phyloP scores from a whole-genome alignment of 2,888 invertebrate species.

The Gisinianus flammeolus region DNA sequence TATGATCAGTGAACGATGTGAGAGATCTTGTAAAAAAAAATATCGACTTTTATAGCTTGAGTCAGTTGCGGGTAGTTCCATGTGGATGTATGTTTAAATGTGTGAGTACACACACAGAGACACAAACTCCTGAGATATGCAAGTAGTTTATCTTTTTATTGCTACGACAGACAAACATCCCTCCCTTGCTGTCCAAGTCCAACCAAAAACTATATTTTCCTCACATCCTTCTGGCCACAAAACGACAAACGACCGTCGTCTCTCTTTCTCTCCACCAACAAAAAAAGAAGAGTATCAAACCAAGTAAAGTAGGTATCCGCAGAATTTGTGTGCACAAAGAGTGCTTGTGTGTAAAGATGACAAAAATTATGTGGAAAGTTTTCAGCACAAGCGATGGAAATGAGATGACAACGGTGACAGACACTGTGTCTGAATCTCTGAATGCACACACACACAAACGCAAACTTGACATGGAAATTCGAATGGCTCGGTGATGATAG shows the following conservation, averaged over 20 bases:
- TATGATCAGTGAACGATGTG: not conserved
- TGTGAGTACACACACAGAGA: not conserved
- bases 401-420: constrained; percentile 4
- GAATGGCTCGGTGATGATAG: not conserved
- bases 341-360: not conserved
- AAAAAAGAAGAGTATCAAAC: not conserved
- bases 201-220: constrained; percentile 16
- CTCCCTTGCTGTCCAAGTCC: constrained; percentile 11
- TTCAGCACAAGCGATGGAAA: not conserved
- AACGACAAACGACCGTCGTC: not conserved
- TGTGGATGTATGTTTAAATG: not conserved
- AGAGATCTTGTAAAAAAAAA: not conserved
- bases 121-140: not conserved
- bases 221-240: constrained; percentile 11
- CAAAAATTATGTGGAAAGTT: constrained; percentile 16
- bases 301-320: not conserved
- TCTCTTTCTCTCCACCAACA: not conserved
- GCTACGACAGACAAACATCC: constrained; percentile 2
- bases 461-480: not conserved
- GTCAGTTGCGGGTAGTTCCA: not conserved
- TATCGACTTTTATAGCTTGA: not conserved
- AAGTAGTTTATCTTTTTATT: constrained; percentile 13
- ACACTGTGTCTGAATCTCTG: not conserved
- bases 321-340: not conserved
- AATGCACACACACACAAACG: not conserved